Percentiles rank a stretch among this genome's conserved stretches.
Conservation (phyloP, 2,888 invertebrate species). For the Mesorhabditis spiculigera region DNA sequence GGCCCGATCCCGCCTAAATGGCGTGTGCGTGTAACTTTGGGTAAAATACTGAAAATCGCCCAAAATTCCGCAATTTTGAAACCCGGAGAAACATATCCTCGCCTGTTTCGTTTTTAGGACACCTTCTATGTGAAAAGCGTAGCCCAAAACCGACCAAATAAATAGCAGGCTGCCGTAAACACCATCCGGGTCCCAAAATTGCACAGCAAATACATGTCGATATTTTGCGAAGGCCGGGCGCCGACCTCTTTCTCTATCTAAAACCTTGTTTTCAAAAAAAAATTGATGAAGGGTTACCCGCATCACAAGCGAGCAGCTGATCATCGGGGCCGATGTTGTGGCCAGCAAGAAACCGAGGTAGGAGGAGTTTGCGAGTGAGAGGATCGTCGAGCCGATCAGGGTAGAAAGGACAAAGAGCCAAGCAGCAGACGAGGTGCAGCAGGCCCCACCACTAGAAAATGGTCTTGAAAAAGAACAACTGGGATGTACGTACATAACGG, state of each 20-base stretch:
- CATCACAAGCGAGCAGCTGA: slow-evolving; percentile 6
- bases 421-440: background rate
- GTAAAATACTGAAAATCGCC: too few species aligned
- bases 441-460: slow-evolving; percentile 1
- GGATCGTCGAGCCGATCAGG: slow-evolving; percentile 1
- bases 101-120: too few species aligned
- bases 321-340: slow-evolving; percentile 1
- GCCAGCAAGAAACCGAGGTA: background rate
- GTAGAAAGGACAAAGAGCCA: background rate
- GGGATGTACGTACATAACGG: background rate
- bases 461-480: too few species aligned
- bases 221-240: background rate
- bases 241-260: slow-evolving; percentile 1
- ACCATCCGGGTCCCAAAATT: background rate
- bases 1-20: too few species aligned
- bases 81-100: too few species aligned
- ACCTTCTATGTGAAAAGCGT: too few species aligned
- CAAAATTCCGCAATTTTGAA: too few species aligned
- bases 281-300: background rate
- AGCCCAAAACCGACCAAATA: background rate
- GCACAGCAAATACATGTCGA: slow-evolving; percentile 5
- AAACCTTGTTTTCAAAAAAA: background rate
- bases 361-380: background rate
- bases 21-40: too few species aligned
- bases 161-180: background rate